Evolutionary conservation across 2,113 vertebrate species (phyloP), one percentile per base, ranked within the genome.

Genomic region (Nipponia nippon): DNA sequence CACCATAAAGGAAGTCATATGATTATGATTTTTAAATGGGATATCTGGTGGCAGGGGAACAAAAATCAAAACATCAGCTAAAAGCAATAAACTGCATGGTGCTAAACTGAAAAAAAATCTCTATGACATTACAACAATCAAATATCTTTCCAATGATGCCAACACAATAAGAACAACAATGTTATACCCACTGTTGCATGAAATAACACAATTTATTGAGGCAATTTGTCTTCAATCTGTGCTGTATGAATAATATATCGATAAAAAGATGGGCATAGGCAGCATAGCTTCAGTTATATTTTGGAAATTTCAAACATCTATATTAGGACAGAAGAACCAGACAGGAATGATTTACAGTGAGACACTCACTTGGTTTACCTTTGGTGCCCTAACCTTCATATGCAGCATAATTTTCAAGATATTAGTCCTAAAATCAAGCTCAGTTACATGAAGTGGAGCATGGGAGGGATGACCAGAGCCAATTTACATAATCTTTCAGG

Each of bases 161-260:
- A 83, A 55, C 11, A 38, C 69, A 95, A 79, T 25, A 53, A 90
- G 69, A 97, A 65, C 38, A 94, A 61, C 72, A 73, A 82, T 65
- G 67, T 94, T 90, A 91, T 77, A 83, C n/a, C 87, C 1, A 2
- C 29, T 93, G 66, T 93, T 96, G 89, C 89, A 82, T 94, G 87
- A 95, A 95, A 95, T 94, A 94, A 94, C 40, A 76, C 36, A 87
- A 90, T 94, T 96, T 95, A 93, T 91, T 85, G 82, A 73, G 53
- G 73, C 73, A 94, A 85, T 96, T 95, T 91, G 16, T 95, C 81
- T 93, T 94, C 87, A 90, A 25, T 94, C 58, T 80, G 16, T 77
- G 34, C 92, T 93, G 22, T 80, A 88, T 95, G 73, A 95, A 95
- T 94, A 95, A 94, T 76, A 61, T 52, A 73, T 58, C 9, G 10